Evolutionary conservation across 2,888 invertebrate genomes (phyloP), one percentile per base, ranked within the genome.

Genomic region (Globia sparganii): DNA sequence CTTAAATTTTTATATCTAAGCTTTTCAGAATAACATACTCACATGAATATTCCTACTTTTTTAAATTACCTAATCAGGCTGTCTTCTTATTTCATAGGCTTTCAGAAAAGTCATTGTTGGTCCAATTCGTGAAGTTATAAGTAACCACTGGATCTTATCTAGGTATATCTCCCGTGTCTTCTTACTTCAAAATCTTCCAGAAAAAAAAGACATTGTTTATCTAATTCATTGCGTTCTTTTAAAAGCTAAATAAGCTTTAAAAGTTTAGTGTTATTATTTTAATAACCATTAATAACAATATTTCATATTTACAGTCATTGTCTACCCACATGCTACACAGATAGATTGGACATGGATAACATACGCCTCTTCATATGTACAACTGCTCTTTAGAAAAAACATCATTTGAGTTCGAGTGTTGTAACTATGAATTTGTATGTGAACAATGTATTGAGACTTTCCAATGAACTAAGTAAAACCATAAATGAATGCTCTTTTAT

Each of bases 281-380:
- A 90, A 92, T 90, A 92, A 89, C 84, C 87, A 87, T 89, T 90
- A 86, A 92, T 92, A 91, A 90, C 89, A 90, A 84, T 93, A 93
- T 90, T 91, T 91, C 90, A 91, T 86, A 84, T 82, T 83, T 82
- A 88, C 84, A 86, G 85, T 84, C 83, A 86, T 84, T 87, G 87
- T 83, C 91, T 84, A 71, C 93, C 93, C 91, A 92, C 93, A 89
- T 90, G 86, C 75, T 64, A 77, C 69, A 72, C 74, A 72, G 67
- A 75, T 86, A 85, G 87, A 90, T 88, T 86, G 80, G 86, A 88
- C 86, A 84, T 79, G 80, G 86, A 88, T 87, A 83, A 88, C 85
- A 81, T 79, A 91, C 91, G 92, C 92, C 92, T 91, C 90, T 89
- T 87, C 87, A 90, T 86, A 90, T 79, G 83, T 83, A 72, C 81